A percentile compares a stretch with the other conserved stretches of the same genome.
phyloP scores from a whole-genome alignment of 1,140 invertebrate species.

The Telenomus remus region DNA sequence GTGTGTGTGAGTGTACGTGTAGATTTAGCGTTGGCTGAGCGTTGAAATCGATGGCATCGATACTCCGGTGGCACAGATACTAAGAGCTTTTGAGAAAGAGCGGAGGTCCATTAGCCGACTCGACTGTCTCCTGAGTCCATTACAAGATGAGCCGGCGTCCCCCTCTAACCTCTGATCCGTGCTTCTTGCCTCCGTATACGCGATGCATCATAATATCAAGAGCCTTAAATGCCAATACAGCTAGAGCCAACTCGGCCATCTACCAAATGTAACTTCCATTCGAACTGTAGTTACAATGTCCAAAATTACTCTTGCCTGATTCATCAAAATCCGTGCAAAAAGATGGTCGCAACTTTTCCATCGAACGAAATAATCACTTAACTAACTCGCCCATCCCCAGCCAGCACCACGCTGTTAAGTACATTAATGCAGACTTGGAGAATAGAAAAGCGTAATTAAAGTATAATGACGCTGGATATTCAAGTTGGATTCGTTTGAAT shows the following conservation, averaged over 20 bases:
- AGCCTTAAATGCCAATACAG: slow-evolving; percentile 48
- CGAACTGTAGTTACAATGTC: too few relatives aligned
- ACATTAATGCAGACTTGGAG: slow-evolving; percentile 16
- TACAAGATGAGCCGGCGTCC: slow-evolving; percentile 74
- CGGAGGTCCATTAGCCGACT: slow-evolving; percentile 75
- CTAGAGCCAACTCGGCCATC: slow-evolving; percentile 29
- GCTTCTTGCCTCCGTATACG: slow-evolving; percentile 45
- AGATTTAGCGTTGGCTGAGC: slow-evolving; percentile 65
- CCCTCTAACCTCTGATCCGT: slow-evolving; percentile 58
- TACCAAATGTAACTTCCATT: background rate
- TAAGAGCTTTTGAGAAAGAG: slow-evolving; percentile 73
- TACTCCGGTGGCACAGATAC: slow-evolving; percentile 70
- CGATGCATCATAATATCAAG: slow-evolving; percentile 54
- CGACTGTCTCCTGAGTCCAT: slow-evolving; percentile 76
- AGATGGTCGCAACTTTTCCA: background rate
- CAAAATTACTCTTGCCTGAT: too few relatives aligned
- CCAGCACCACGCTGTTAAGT: background rate
- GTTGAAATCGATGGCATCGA: slow-evolving; percentile 68
- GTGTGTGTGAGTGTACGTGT: slow-evolving; percentile 33
- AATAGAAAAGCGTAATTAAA: slow-evolving; percentile 46
- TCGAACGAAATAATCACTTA: slow-evolving; percentile 5
- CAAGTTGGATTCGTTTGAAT: slow-evolving; percentile 38
- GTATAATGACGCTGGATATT: slow-evolving; percentile 38
- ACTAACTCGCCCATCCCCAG: background rate
- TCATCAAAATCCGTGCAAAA: too few relatives aligned